These are phyloP conservation scores for Solea solea DNA, from an alignment of 2,113 vertebrate genomes.

Conservation along the genomic window DNA sequence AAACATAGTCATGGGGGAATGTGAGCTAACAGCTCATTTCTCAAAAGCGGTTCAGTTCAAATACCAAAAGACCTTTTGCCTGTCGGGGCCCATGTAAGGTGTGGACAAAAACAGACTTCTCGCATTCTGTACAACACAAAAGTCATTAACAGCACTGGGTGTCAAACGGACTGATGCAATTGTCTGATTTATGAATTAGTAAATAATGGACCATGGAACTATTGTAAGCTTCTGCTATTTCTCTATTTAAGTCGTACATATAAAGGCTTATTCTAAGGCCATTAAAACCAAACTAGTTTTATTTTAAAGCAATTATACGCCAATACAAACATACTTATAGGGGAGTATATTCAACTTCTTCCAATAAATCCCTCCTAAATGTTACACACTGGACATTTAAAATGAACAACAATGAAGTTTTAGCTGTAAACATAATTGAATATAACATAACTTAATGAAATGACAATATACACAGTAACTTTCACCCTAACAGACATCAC, in stretches of 20 bases:
- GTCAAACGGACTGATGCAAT: neutral
- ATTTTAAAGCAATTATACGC: too few relatives aligned
- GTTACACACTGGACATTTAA: neutral
- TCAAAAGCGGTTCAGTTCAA: neutral
- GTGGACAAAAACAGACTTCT: neutral
- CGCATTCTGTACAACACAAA: neutral
- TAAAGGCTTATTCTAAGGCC: too few relatives aligned
- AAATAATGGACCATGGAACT: too few relatives aligned
- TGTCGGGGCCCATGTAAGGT: neutral
- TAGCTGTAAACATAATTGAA: conserved; percentile 28
- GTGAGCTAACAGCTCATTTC: neutral
- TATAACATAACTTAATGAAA: conserved; percentile 13
- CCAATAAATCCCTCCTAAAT: too few relatives aligned
- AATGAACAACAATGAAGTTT: neutral
- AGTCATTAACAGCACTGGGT: neutral
- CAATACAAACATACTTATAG: too few relatives aligned
- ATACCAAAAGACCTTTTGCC: neutral
- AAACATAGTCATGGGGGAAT: neutral
- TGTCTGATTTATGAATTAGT: too few relatives aligned
- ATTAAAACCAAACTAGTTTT: too few relatives aligned
- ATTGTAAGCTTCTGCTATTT: too few relatives aligned
- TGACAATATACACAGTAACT: neutral
- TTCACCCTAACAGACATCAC: conserved; percentile 7
- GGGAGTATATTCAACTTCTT: too few relatives aligned
- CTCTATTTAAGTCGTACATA: too few relatives aligned